A percentile compares a stretch with the other conserved stretches of the same genome.
Evolutionary conservation across 2,797 vertebrate genomes (phyloP).

Genomic region (Lophotriccus pileatus): DNA sequence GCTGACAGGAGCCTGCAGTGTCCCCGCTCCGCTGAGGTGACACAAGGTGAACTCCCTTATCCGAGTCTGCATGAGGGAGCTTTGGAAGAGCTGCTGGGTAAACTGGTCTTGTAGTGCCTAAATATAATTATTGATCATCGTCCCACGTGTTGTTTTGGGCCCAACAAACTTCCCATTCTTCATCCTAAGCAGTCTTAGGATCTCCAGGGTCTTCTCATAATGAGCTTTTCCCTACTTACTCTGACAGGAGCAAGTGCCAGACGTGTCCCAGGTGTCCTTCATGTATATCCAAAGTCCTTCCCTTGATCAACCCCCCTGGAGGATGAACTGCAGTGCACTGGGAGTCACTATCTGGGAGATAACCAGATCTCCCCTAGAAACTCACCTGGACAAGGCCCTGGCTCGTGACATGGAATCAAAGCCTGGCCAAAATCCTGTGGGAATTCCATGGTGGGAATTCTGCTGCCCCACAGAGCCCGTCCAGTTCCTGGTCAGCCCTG

Average conservation of each 20-base stretch:
- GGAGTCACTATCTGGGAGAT: not conserved
- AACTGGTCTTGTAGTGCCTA: not conserved
- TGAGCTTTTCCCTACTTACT: not conserved
- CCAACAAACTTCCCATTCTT: not conserved
- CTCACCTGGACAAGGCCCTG: not conserved
- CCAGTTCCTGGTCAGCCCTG: not conserved
- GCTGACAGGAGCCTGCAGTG: not conserved
- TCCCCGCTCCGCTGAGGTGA: not conserved
- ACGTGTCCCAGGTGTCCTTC: not conserved
- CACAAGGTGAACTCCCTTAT: not conserved
- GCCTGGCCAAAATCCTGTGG: not conserved
- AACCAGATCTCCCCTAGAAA: not conserved
- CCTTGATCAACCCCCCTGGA: not conserved
- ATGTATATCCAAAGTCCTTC: not conserved
- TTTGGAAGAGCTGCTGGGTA: not conserved
- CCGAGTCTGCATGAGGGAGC: not conserved
- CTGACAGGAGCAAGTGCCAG: not conserved
- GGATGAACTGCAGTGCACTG: not conserved
- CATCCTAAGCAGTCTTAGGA: not conserved
- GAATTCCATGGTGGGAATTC: not conserved
- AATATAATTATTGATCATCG: not conserved
- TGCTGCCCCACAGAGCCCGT: not conserved
- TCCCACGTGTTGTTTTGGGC: not conserved
- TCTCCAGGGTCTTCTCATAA: not conserved
- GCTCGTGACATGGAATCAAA: rapidly evolving